A percentile compares a stretch with the other conserved stretches of the same genome.
Conservation (phyloP, 2,113 vertebrate species). For the Casuarius casuarius region DNA sequence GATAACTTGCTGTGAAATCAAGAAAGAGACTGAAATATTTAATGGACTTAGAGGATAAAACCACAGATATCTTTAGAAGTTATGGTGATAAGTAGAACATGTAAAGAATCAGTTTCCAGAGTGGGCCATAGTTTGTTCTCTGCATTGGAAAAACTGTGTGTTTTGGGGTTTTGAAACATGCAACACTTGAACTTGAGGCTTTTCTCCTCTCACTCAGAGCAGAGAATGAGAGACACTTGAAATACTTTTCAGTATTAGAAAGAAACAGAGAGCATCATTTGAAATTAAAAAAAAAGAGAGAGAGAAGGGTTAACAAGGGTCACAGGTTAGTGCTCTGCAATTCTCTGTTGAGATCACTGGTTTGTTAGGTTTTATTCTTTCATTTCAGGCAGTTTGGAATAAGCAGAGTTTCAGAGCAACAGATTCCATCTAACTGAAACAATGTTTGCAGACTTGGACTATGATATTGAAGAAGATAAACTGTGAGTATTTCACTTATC, state of each 20-base stretch:
- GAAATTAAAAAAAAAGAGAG: neutral
- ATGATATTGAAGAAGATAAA: slow-evolving; percentile 96
- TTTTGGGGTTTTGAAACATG: neutral
- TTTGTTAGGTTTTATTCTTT: neutral
- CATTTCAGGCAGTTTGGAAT: slow-evolving; percentile 25
- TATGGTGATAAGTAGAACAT: rapidly evolving
- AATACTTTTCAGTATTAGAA: neutral
- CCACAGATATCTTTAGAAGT: neutral
- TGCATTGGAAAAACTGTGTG: neutral
- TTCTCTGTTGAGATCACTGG: rapidly evolving
- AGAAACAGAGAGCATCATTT: neutral
- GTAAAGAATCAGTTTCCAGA: neutral
- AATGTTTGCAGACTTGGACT: slow-evolving; percentile 97
- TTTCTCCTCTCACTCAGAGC: neutral
- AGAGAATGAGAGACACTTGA: neutral
- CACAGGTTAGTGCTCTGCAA: neutral
- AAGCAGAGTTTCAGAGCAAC: neutral
- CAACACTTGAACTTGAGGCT: neutral
- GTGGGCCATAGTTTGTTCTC: neutral
- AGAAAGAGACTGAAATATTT: rapidly evolving
- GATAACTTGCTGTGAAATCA: neutral
- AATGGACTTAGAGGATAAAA: rapidly evolving
- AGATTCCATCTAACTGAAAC: neutral
- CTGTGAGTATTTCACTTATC: slow-evolving; percentile 82
- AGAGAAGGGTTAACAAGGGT: neutral